Evolutionary conservation across 2,113 vertebrate genomes (phyloP), one percentile per base, ranked within the genome.

Genomic region (Patagioenas fasciata): DNA sequence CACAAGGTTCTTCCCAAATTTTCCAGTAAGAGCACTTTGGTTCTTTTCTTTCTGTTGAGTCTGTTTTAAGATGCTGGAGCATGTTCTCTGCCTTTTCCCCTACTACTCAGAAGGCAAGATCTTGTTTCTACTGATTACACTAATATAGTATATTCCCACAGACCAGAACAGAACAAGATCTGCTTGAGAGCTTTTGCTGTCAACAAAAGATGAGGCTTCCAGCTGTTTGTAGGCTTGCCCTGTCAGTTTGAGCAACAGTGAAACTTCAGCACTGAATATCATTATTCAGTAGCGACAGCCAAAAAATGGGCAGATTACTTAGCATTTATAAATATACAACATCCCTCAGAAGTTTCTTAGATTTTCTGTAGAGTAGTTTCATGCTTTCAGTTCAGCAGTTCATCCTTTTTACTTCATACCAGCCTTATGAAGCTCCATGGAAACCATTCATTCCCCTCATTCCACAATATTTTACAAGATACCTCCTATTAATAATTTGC

Each of bases 141-240:
- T 71, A 58, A 47, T 50, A 28, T 12, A 67, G 48, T 56, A 26
- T 82, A 73, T 91, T 54, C 42, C 47, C 66, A 51, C 38, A 69
- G 82, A 62, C 32, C 28, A 79, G 48, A 94, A 79, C 23, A 23
- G 57, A 60, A 58, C 3, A 2, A 81, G 66, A 88, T 62, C 78
- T 89, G 18, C 60, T 66, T 38, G 28, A 87, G 72, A 84, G 80
- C 38, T 71, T 84, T 89, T 89, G 57, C 65, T 71, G 70, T 42
- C 91, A 88, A 64, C 53, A 61, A 83, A 88, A 85, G 57, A 82
- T 32, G 42, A 84, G 19, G 25, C 53, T 91, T 91, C 89, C 80
- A 71, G 31, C 61, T 87, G 29, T 64, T 79, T 71, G 53, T 78
- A 51, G 15, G 23, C 28, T 67, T 87, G 57, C 38, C 42, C 58